Evolutionary conservation across 2,797 vertebrate species (phyloP), one percentile per base, ranked within the genome.

Genomic region (Periparus ater): DNA sequence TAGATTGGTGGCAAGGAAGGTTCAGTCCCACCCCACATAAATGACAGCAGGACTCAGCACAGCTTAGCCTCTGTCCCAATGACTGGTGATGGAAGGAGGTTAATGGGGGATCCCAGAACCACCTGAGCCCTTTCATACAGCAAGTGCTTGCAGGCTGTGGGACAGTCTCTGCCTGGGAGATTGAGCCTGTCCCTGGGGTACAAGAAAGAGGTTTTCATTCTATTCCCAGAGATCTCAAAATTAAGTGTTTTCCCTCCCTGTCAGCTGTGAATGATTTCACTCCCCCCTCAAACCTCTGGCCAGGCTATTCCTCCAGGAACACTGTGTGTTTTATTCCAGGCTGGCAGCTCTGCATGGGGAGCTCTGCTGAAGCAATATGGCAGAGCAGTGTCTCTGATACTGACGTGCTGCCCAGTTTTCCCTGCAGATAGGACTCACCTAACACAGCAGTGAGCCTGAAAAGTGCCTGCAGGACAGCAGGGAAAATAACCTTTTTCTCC

Each of bases 1-100:
- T 9, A 74, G 51, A 25, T 6, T 21, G 17, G 38, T 14, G 22
- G 4, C 14, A 63, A 65, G 74, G 60, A 82, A 85, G 38, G 34
- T 32, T 57, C 42, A 29, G 29, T 40, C 34, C 45, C n/a, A 55
- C 13, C 3, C 26, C 18, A 42, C 5, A 6, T 7, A 70, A 60
- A 23, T 2, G 11, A 15, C 1, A 11, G 34, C 38, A 68, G 61
- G 44, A 53, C 3, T 29, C 51, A 60, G 60, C 45, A 44, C 0
- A 3, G 22, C 4, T 1, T 17, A 32, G 26, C 16, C 30, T 26
- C 30, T 4, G 1, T 58, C 22, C 32, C 20, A 4, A 2, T 15
- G 40, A 8, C 29, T 78, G 71, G 16, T 11, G 25, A 19, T 32
- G 36, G 47, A 26, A n/a, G 58, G 38, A 58, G 58, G 17, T 23